Conservation (phyloP, 2,113 vertebrate genomes). For the Physeter macrocephalus region DNA sequence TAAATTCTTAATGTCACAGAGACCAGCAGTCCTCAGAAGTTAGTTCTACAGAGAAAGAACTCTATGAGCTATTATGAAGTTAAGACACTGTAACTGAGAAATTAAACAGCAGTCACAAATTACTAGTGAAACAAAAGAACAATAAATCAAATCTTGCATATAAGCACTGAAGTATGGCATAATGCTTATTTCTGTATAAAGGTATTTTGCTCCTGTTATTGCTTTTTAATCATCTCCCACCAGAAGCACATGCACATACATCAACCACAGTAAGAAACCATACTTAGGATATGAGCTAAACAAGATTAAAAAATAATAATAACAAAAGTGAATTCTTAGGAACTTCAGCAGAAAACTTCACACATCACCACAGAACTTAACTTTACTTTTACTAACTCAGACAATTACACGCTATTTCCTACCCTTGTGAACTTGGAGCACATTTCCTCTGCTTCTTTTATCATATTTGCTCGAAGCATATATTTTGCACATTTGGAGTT, state of each 20-base stretch:
- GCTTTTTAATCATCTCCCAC: background rate
- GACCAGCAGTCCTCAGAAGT: background rate
- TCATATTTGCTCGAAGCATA: conserved; percentile 84
- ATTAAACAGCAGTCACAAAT: background rate
- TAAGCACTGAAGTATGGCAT: background rate
- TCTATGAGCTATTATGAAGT: background rate
- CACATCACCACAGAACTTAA: background rate
- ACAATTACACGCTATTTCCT: conserved; percentile 26
- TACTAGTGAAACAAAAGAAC: background rate
- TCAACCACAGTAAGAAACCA: background rate
- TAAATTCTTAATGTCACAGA: background rate
- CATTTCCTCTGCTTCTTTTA: conserved; percentile 86
- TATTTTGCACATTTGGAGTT: conserved; percentile 87
- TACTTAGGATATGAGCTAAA: background rate
- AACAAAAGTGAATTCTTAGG: background rate
- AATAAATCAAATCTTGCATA: background rate
- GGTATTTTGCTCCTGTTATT: background rate
- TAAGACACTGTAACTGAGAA: background rate
- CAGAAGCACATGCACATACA: background rate
- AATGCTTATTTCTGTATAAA: background rate
- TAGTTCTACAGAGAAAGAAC: background rate
- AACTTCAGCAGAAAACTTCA: conserved; percentile 2
- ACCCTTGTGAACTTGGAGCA: conserved; percentile 87
- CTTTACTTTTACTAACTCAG: conserved; percentile 1
- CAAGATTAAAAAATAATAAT: background rate